These are phyloP conservation scores for Homalodisca vitripennis DNA, from an alignment of 1,140 invertebrate genomes.

Conservation along the genomic window DNA sequence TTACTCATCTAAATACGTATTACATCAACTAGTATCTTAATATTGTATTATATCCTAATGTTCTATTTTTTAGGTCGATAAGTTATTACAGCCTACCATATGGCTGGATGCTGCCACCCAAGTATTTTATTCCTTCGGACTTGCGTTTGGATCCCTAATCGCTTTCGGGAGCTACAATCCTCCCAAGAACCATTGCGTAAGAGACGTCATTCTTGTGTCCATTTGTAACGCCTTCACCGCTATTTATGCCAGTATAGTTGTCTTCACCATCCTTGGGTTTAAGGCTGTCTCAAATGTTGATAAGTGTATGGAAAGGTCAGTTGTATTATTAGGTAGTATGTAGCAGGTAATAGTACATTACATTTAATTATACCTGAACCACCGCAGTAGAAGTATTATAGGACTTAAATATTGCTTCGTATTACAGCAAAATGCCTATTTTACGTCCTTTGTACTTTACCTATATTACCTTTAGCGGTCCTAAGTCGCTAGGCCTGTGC, in stretches of 20 bases:
- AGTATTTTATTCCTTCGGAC: conserved; percentile 93
- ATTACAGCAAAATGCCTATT: too few relatives aligned
- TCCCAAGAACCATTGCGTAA: conserved; percentile 85
- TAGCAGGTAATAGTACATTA: too few relatives aligned
- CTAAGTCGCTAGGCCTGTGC: too few relatives aligned
- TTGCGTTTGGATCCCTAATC: conserved; percentile 90
- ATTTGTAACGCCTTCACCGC: conserved; percentile 89
- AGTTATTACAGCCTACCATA: conserved; percentile 74
- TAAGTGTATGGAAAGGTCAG: conserved; percentile 72
- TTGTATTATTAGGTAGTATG: too few relatives aligned
- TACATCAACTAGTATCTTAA: too few relatives aligned
- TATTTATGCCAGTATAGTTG: conserved; percentile 90
- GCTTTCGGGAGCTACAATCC: conserved; percentile 91
- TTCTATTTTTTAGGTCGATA: conserved; percentile 62
- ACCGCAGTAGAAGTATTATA: too few relatives aligned
- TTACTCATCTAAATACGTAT: too few relatives aligned
- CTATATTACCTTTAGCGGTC: too few relatives aligned
- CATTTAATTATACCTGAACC: too few relatives aligned
- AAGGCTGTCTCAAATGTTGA: conserved; percentile 81
- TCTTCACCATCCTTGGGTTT: conserved; percentile 86
- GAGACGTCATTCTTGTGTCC: conserved; percentile 87
- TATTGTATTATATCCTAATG: too few relatives aligned
- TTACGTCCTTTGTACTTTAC: too few relatives aligned
- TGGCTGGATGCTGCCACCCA: conserved; percentile 95
- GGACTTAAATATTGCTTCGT: too few relatives aligned